Conservation (phyloP, 2,113 vertebrate genomes). For the Dolichallabes microphthalmus region DNA sequence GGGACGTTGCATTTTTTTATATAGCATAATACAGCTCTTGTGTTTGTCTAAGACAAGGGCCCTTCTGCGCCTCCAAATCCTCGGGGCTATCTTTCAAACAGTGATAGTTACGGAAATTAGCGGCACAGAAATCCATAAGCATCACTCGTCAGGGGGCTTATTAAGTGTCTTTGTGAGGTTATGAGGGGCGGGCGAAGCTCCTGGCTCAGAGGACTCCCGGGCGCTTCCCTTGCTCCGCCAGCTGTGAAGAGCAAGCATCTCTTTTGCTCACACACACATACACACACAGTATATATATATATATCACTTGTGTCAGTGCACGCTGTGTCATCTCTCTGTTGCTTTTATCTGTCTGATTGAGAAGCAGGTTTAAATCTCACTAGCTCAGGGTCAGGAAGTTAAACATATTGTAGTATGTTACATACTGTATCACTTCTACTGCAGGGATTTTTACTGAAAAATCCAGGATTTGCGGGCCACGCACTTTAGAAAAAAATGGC, state of each 20-base stretch:
- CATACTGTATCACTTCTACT: not conserved
- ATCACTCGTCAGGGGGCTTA: constrained; percentile 92
- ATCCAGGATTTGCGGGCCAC: not conserved
- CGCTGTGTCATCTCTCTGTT: constrained; percentile 3
- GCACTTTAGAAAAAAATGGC: not conserved
- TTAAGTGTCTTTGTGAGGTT: constrained; percentile 84
- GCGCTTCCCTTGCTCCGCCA: constrained; percentile 41
- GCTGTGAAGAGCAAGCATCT: constrained; percentile 46
- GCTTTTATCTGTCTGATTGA: constrained; percentile 13
- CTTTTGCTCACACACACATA: not conserved
- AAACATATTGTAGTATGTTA: not conserved
- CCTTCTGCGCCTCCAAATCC: constrained; percentile 80
- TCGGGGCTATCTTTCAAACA: constrained; percentile 92
- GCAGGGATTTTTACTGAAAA: not conserved
- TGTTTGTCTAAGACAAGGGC: constrained; percentile 79
- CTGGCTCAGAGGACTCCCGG: constrained; percentile 28
- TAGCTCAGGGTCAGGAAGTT: not conserved
- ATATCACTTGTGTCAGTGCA: not conserved
- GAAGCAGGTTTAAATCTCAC: not conserved
- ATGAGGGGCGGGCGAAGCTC: constrained; percentile 74
- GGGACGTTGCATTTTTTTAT: constrained; percentile 71
- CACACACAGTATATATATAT: constrained; percentile 24
- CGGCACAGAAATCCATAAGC: constrained; percentile 89
- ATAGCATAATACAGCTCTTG: constrained; percentile 90
- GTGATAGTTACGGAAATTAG: constrained; percentile 99